Conservation (phyloP, 2,113 vertebrate species). For the Melozone crissalis region DNA sequence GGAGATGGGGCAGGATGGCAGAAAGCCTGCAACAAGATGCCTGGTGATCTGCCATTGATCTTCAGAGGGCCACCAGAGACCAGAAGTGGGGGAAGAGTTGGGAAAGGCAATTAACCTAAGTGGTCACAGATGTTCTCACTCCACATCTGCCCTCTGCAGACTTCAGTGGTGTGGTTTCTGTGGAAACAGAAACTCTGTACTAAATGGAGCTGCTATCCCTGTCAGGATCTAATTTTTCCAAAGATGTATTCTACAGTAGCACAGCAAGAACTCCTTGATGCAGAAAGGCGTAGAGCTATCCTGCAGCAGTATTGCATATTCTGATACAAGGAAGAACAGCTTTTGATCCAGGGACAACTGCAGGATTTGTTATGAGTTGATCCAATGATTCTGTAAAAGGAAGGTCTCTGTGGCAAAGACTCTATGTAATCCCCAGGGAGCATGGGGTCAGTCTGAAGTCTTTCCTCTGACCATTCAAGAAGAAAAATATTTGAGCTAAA, state of each 20-base stretch:
- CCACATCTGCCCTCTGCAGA: constrained; percentile 35
- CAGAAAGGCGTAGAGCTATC: neutral
- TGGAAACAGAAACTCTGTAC: constrained; percentile 30
- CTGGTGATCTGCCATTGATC: constrained; percentile 52
- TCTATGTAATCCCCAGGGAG: neutral
- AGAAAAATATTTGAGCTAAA: neutral
- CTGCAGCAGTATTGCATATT: neutral
- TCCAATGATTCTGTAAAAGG: neutral
- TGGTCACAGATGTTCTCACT: constrained; percentile 53
- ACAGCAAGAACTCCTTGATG: neutral
- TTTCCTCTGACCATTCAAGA: neutral
- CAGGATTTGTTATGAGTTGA: neutral
- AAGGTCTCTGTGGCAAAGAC: neutral
- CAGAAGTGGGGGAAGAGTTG: constrained; percentile 13
- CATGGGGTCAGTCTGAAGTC: neutral
- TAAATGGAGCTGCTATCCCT: neutral
- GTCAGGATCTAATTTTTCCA: neutral
- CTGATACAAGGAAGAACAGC: neutral
- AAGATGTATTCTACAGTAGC: neutral
- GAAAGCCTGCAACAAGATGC: constrained; percentile 23
- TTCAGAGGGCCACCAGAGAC: constrained; percentile 29
- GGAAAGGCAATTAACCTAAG: constrained; percentile 61
- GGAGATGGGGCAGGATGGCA: constrained; percentile 16
- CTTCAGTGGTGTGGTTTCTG: constrained; percentile 25
- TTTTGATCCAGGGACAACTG: neutral